phyloP scores from a whole-genome alignment of 2,797 vertebrate species.

The Loriculus beryllinus region DNA sequence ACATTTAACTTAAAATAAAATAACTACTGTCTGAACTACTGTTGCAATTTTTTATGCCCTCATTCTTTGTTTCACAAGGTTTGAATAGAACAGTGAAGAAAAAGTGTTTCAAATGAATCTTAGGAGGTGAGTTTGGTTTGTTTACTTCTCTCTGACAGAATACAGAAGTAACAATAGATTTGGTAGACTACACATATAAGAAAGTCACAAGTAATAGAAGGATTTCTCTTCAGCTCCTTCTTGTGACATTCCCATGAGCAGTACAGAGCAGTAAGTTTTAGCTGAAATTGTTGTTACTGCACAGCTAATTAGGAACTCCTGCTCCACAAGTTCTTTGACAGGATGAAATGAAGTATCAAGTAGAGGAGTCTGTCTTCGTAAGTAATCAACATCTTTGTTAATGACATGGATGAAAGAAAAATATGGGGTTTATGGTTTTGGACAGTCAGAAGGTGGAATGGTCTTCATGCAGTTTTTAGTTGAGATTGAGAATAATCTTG shows the following conservation, averaged over 20 bases:
- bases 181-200: neutral
- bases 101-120: neutral
- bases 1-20: no score
- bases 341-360: neutral
- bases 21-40: neutral
- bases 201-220: neutral
- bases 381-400: neutral
- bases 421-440: neutral
- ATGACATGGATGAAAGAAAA: neutral
- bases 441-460: neutral
- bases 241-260: neutral
- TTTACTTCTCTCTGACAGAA: neutral
- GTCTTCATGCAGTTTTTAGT: neutral
- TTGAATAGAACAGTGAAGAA: neutral
- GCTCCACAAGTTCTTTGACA: neutral
- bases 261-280: neutral
- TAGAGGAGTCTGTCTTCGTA: neutral
- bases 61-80: neutral
- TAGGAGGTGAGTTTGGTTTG: neutral
- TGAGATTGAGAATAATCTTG: neutral
- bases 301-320: neutral
- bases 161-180: neutral
- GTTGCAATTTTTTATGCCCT: neutral
- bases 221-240: neutral
- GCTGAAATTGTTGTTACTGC: accelerated